phyloP scores from a whole-genome alignment of 1,140 invertebrate genomes.

The Pollicipes pollicipes region DNA sequence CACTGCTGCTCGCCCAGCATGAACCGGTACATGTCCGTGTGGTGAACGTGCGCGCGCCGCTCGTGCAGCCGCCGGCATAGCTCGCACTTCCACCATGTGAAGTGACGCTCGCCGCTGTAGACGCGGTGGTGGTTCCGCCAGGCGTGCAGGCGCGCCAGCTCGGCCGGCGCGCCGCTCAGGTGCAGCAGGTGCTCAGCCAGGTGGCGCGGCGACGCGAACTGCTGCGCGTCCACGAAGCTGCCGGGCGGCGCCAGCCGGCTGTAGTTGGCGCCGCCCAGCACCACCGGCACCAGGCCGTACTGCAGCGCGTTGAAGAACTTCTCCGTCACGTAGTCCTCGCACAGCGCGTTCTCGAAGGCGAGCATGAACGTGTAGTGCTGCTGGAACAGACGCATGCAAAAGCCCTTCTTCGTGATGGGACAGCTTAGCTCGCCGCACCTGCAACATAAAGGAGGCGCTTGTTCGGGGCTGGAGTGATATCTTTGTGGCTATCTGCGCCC shows the following conservation, averaged over 20 bases:
- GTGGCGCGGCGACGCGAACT: constrained; percentile 15
- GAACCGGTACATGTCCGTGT: no score
- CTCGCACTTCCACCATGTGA: no score
- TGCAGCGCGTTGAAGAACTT: constrained; percentile 12
- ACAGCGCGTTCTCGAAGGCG: constrained; percentile 16
- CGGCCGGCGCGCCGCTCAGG: constrained; percentile 9
- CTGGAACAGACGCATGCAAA: constrained; percentile 10
- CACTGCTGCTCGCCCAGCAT: no score
- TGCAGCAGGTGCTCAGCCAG: constrained; percentile 14
- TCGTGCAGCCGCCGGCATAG: no score
- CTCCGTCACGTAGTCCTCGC: constrained; percentile 15
- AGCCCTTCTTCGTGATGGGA: constrained; percentile 3
- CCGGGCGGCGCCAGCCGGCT: constrained; percentile 14
- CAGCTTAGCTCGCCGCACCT: no score
- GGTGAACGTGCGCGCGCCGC: no score
- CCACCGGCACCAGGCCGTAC: constrained; percentile 20
- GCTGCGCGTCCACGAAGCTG: constrained; percentile 19
- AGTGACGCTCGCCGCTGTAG: no score
- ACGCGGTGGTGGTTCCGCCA: no score
- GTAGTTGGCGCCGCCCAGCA: constrained; percentile 19
- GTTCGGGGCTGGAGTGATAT: no score
- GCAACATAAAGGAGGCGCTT: no score
- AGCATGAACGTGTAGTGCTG: constrained; percentile 15
- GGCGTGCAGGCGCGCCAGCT: constrained; percentile 10
- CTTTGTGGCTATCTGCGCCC: no score